Evolutionary conservation across 2,888 invertebrate species (phyloP), one percentile per base, ranked within the genome.

Genomic region (Cybosia mesomella): DNA sequence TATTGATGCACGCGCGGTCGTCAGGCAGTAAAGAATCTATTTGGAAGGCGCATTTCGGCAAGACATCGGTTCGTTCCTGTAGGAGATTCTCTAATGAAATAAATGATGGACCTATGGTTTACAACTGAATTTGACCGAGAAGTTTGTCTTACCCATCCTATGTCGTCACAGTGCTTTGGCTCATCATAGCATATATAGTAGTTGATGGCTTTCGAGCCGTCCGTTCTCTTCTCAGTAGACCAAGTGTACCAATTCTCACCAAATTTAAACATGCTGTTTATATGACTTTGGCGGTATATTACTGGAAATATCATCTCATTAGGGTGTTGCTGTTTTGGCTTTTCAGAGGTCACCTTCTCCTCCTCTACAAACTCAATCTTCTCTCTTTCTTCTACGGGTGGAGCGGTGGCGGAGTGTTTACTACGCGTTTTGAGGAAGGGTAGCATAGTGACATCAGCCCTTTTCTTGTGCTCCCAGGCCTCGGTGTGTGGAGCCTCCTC

Each of bases 181-280:
- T 94, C 94, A 54, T 94, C 94, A 67, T 92, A 93, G 72, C 94
- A 94, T 63, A 93, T 87, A 74, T 89, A 94, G 80, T 94, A 94
- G 72, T 88, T 92, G 22, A 86, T 83, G 0, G 87, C 91, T 57
- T 90, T 92, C 0, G 94, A 91, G 2, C 94, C 94, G 66, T 94
- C 94, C 0, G 86, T 81, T 11, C 92, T 82, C 66, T 91, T 92
- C 72, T 94, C 94, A 1, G 87, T 88, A 2, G 93, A 90, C 94
- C 94, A 94, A 24, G 94, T 94, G 77, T 94, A 94, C 94, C 94
- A 94, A 72, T 92, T 93, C 70, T 91, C 93, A 2, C 92, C 93
- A 71, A 93, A 93, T 79, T 94, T 94, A 74, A 94, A 94, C 94
- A 94, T 93, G 74, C 92, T 93, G 75, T 92, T 94, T 43, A 94